These are phyloP conservation scores for Aldabrachelys gigantea DNA, from an alignment of 2,113 vertebrate species.

Conservation along the genomic window DNA sequence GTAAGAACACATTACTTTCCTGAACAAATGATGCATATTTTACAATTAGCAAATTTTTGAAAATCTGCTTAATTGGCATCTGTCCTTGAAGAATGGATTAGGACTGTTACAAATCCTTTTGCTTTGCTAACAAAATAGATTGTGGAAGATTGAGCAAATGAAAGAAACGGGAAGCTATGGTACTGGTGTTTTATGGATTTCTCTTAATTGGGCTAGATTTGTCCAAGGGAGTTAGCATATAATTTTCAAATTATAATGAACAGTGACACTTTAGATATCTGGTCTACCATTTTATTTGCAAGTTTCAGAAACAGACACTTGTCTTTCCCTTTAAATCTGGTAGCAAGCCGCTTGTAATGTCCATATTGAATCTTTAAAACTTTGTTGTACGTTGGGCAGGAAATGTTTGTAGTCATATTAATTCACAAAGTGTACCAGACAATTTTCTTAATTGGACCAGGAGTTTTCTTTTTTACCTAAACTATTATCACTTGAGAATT, in stretches of 20 bases:
- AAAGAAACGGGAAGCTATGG: background rate
- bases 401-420: background rate
- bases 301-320: background rate
- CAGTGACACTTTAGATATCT: background rate
- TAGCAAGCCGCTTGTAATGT: background rate
- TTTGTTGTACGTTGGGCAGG: background rate
- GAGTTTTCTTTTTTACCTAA: background rate
- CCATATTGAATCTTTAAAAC: background rate
- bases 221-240: background rate
- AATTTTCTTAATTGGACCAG: background rate
- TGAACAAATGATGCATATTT: background rate
- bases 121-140: background rate
- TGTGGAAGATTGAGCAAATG: background rate
- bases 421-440: background rate
- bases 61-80: background rate
- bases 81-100: background rate
- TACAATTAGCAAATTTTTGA: background rate
- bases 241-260: background rate
- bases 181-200: background rate
- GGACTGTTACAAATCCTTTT: background rate
- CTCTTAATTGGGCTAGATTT: background rate
- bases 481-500: background rate
- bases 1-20: background rate
- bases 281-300: background rate
- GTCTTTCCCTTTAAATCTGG: background rate